These are phyloP conservation scores for Mystacornis crossleyi DNA, from an alignment of 2,113 vertebrate genomes.

Conservation along the genomic window DNA sequence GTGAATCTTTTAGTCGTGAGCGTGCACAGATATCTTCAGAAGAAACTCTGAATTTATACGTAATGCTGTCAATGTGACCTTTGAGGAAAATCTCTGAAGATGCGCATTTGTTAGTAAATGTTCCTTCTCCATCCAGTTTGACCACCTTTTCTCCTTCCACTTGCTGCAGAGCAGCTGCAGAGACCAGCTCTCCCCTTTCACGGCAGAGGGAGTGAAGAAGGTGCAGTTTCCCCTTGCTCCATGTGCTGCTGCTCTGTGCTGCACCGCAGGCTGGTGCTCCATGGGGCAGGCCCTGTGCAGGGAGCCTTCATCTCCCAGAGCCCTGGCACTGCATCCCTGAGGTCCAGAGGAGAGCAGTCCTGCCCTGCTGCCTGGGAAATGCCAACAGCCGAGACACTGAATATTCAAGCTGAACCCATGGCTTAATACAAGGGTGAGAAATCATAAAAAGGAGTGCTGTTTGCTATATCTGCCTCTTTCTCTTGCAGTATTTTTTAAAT, in stretches of 20 bases:
- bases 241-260: background rate
- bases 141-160: background rate
- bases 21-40: background rate
- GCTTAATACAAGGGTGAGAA: background rate
- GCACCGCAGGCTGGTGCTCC: background rate
- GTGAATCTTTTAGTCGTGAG: background rate
- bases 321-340: background rate
- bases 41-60: background rate
- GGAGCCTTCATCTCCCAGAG: background rate
- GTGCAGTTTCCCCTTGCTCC: background rate
- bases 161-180: background rate
- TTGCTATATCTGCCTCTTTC: background rate
- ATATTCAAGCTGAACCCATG: background rate
- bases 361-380: background rate
- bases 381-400: background rate
- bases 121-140: background rate
- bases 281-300: background rate
- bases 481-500: background rate
- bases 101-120: background rate
- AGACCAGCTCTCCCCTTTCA: background rate
- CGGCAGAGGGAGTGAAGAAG: background rate
- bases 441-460: background rate
- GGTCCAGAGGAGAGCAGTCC: background rate
- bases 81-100: background rate
- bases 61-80: background rate